phyloP scores from a whole-genome alignment of 2,888 invertebrate genomes.

The Amaurobius ferox region DNA sequence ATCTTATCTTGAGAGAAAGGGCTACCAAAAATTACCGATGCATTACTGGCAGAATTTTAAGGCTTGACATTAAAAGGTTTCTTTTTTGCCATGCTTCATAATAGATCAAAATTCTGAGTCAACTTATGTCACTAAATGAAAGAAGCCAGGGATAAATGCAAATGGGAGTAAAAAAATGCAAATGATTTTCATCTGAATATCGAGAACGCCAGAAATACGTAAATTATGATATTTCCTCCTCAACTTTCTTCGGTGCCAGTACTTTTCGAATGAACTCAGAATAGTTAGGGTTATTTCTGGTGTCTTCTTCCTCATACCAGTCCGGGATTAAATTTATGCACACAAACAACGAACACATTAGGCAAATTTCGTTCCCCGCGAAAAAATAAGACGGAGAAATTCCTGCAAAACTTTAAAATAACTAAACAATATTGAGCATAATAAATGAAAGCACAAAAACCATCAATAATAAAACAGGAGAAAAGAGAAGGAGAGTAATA shows the following conservation, averaged over 20 bases:
- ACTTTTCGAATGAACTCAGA: slow-evolving; percentile 30
- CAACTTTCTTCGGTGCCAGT: slow-evolving; percentile 7
- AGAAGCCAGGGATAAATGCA: slow-evolving; percentile 31
- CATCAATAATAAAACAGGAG: slow-evolving; percentile 68
- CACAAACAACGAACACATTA: slow-evolving; percentile 71
- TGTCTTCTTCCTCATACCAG: slow-evolving; percentile 35
- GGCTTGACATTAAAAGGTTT: slow-evolving; percentile 28
- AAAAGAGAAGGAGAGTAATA: slow-evolving; percentile 66
- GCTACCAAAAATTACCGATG: neutral
- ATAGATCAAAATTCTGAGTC: slow-evolving; percentile 62
- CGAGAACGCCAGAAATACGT: slow-evolving; percentile 49
- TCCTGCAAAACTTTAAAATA: slow-evolving; percentile 66
- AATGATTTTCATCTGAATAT: slow-evolving; percentile 53
- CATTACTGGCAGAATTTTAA: slow-evolving; percentile 21
- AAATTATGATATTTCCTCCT: slow-evolving; percentile 59
- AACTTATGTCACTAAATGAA: slow-evolving; percentile 59
- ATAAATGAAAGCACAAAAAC: slow-evolving; percentile 70
- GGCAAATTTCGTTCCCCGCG: slow-evolving; percentile 63
- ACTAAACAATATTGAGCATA: slow-evolving; percentile 72
- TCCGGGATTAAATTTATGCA: slow-evolving; percentile 51
- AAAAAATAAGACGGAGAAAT: slow-evolving; percentile 34
- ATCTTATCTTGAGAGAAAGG: slow-evolving; percentile 14
- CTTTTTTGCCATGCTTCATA: slow-evolving; percentile 29
- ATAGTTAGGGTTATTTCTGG: slow-evolving; percentile 67
- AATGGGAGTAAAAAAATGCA: slow-evolving; percentile 58